Evolutionary conservation across 2,888 invertebrate species (phyloP).

Genomic region (Cheilosia soror): DNA sequence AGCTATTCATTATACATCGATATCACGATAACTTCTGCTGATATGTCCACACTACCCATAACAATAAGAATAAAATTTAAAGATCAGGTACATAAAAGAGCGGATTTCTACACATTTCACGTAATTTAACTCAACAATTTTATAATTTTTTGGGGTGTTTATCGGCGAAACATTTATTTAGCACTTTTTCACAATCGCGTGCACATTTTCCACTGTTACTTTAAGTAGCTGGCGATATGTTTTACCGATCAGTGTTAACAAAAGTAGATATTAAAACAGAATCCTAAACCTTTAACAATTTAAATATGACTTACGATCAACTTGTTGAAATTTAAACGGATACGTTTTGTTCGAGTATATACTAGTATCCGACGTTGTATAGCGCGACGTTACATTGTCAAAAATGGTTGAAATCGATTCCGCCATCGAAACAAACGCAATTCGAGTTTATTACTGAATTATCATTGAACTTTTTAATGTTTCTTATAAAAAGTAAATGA

Average conservation of each 20-base stretch:
- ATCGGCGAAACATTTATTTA: too few species aligned
- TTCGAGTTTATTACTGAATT: constrained; percentile 11
- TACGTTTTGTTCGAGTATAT: constrained; percentile 30
- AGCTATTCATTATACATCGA: too few species aligned
- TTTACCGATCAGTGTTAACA: background rate
- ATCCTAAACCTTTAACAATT: background rate
- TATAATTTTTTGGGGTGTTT: too few species aligned
- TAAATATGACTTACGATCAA: constrained; percentile 51
- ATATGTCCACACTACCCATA: too few species aligned
- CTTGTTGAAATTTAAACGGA: constrained; percentile 40
- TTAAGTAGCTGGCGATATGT: background rate
- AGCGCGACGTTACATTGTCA: constrained; percentile 55
- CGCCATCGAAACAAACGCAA: constrained; percentile 43
- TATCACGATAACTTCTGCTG: too few species aligned
- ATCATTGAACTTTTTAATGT: constrained; percentile 22
- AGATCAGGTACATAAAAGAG: too few species aligned
- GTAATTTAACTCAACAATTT: too few species aligned
- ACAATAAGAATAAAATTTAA: too few species aligned
- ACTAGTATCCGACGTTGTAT: constrained; percentile 26
- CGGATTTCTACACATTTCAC: too few species aligned
- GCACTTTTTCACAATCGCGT: too few species aligned
- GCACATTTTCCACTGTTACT: too few species aligned
- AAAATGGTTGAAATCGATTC: constrained; percentile 45
- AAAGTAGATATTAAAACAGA: too few species aligned
- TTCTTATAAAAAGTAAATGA: constrained; percentile 5